phyloP scores from a whole-genome alignment of 2,113 vertebrate genomes.

The Australoheros scitulus region DNA sequence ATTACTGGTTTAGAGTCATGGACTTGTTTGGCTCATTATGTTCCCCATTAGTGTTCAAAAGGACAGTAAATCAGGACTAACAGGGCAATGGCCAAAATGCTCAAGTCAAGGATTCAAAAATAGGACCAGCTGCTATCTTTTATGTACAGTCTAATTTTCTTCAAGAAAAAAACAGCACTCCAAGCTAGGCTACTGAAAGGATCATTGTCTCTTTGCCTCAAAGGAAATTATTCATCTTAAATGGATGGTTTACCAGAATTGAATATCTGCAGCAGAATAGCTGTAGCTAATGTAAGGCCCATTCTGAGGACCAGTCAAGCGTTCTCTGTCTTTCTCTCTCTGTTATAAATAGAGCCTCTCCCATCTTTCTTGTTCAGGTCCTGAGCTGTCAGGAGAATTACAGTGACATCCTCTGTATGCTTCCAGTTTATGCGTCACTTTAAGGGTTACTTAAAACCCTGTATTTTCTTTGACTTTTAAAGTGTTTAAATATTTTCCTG shows the following conservation, averaged over 20 bases:
- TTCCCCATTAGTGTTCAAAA: background rate
- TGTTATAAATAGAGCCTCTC: background rate
- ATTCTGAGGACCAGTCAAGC: background rate
- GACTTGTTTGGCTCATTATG: background rate
- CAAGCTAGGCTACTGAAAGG: background rate
- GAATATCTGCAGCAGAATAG: no score
- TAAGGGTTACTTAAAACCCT: slow-evolving; percentile 21
- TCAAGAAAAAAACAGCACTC: background rate
- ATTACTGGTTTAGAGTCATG: background rate
- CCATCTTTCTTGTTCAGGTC: slow-evolving; percentile 1
- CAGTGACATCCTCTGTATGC: background rate
- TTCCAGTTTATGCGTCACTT: background rate
- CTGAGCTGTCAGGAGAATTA: slow-evolving; percentile 6
- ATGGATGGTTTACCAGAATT: no score
- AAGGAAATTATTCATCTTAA: background rate
- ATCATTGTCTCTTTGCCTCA: background rate
- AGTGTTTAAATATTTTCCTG: slow-evolving; percentile 9
- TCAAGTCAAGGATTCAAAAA: background rate
- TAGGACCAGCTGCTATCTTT: background rate
- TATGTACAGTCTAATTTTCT: background rate
- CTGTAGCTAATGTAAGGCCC: no score
- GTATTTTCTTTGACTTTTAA: slow-evolving; percentile 3
- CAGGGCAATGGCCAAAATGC: background rate
- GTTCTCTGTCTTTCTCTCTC: background rate
- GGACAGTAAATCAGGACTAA: background rate